A percentile compares a stretch with the other conserved stretches of the same genome.
These are phyloP conservation scores for Taeniopygia guttata DNA, from an alignment of 2,797 vertebrate species.

Conservation along the genomic window DNA sequence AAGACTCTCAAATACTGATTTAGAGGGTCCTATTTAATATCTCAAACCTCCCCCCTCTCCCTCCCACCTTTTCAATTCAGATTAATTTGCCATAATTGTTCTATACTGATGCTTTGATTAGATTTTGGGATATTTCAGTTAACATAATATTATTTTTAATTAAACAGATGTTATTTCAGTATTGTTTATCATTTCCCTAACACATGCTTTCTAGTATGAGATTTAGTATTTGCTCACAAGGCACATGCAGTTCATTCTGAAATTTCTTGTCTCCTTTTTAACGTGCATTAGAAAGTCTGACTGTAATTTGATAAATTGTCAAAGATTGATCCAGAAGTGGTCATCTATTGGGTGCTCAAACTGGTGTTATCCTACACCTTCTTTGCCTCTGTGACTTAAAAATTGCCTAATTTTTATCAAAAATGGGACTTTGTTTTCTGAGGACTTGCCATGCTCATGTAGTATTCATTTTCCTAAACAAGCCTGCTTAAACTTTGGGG, in stretches of 20 bases:
- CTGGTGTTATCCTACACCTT: rapidly evolving
- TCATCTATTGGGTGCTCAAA: background rate
- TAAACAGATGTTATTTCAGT: background rate
- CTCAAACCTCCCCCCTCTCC: background rate
- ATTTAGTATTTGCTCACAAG: background rate
- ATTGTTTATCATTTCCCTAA: background rate
- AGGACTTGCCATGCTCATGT: background rate
- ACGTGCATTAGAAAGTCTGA: background rate
- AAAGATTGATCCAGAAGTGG: background rate
- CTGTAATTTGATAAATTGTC: background rate
- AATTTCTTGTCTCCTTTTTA: background rate
- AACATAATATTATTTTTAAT: constrained; percentile 7
- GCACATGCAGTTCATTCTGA: background rate
- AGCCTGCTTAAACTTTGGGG: rapidly evolving
- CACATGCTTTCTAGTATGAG: background rate
- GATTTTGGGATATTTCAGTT: background rate
- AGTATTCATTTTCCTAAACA: background rate
- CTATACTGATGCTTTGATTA: background rate
- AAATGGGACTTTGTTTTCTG: background rate
- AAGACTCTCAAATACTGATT: background rate
- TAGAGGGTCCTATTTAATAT: background rate
- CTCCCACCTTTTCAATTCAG: background rate
- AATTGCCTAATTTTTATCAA: background rate
- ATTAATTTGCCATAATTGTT: background rate
- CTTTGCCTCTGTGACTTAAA: background rate